Evolutionary conservation across 2,797 vertebrate genomes (phyloP).

Genomic region (Arctocebus calabarensis): DNA sequence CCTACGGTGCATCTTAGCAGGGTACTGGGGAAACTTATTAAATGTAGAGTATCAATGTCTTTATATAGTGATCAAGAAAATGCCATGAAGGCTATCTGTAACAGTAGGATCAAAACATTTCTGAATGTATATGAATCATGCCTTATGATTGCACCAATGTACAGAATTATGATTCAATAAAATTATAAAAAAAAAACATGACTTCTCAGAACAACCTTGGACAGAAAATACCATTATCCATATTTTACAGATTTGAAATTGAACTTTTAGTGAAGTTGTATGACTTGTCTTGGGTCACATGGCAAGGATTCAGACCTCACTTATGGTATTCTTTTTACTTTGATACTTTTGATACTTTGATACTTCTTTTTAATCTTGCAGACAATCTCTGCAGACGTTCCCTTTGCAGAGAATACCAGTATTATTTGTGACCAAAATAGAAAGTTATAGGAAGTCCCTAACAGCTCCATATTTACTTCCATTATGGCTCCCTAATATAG

Average conservation of each 20-base stretch:
- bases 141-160: no score
- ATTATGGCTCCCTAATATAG: background rate
- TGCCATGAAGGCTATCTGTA: no score
- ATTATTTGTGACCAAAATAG: background rate
- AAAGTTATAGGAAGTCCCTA: background rate
- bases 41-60: no score
- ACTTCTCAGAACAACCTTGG: background rate
- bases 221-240: background rate
- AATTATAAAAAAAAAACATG: no score
- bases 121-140: no score
- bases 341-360: background rate
- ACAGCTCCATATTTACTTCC: background rate
- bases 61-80: no score
- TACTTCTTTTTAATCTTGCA: background rate
- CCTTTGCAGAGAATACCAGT: background rate
- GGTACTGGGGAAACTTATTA: no score
- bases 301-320: background rate
- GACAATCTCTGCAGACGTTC: background rate
- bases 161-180: no score
- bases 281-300: background rate
- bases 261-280: background rate
- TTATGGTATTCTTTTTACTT: background rate
- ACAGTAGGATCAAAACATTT: no score
- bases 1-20: no score
- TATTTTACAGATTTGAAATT: constrained; percentile 16